phyloP scores from a whole-genome alignment of 64 coral and sea anemone genomes.

The Pachyseris speciosa region DNA sequence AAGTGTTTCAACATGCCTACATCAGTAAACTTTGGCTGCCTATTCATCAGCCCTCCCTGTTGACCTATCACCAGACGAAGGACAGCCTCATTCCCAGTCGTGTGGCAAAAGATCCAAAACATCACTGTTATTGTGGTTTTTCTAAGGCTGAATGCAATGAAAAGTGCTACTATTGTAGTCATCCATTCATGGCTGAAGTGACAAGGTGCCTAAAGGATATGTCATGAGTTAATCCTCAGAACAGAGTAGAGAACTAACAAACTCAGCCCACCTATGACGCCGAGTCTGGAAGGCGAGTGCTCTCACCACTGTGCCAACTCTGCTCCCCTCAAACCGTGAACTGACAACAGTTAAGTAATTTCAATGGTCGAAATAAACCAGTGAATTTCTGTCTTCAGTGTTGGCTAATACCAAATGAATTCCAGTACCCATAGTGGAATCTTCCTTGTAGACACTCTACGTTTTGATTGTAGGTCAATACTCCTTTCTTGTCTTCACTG shows the following conservation, averaged over 20 bases:
- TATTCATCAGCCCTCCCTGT: constrained; percentile 37
- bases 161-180: constrained; percentile 65
- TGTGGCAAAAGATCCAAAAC: constrained; percentile 23
- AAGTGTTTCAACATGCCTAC: constrained; percentile 72
- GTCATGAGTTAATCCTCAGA: not conserved
- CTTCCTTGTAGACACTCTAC: not conserved
- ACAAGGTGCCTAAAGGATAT: constrained; percentile 28
- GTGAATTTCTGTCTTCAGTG: not conserved
- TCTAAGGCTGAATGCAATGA: constrained; percentile 44
- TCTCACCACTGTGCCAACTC: too few relatives aligned
- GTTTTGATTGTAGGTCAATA: not conserved
- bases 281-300: not conserved
- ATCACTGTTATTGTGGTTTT: constrained; percentile 71
- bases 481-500: not conserved
- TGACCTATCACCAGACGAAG: constrained; percentile 65
- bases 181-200: constrained; percentile 63
- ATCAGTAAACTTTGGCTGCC: constrained; percentile 77
- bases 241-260: not conserved
- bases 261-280: not conserved
- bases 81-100: constrained; percentile 53
- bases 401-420: not conserved
- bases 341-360: not conserved
- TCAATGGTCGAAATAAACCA: not conserved
- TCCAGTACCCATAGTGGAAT: not conserved
- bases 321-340: too few relatives aligned